A percentile compares a stretch with the other conserved stretches of the same genome.
These are phyloP conservation scores for Mesembrinibis cayennensis DNA, from an alignment of 2,113 vertebrate genomes.

Conservation along the genomic window DNA sequence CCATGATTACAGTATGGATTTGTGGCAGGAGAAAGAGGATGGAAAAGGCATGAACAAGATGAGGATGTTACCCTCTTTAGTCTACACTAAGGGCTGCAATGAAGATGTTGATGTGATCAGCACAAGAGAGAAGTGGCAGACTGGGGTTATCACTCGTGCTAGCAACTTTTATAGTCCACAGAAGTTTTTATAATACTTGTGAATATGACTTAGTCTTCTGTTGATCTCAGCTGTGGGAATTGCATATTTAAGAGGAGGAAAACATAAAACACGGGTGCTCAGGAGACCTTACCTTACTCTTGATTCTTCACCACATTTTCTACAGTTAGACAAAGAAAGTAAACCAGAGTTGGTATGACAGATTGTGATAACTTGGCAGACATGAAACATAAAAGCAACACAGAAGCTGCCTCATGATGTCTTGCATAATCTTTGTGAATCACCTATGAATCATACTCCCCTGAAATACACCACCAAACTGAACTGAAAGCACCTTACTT, in stretches of 20 bases:
- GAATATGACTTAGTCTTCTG: neutral
- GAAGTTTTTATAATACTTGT: neutral
- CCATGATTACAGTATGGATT: neutral
- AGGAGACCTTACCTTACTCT: neutral
- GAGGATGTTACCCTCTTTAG: neutral
- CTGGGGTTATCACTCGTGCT: neutral
- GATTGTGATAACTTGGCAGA: slow-evolving; percentile 32
- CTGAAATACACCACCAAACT: slow-evolving; percentile 7
- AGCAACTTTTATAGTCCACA: neutral
- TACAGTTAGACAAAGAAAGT: neutral
- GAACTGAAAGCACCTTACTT: neutral
- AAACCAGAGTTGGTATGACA: slow-evolving; percentile 14
- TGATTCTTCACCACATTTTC: slow-evolving; percentile 12
- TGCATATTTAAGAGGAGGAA: neutral
- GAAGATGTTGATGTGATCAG: neutral
- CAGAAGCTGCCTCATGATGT: slow-evolving; percentile 17
- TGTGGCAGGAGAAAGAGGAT: neutral
- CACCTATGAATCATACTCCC: slow-evolving; percentile 35
- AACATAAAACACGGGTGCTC: neutral
- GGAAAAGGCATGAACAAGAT: neutral
- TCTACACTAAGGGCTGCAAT: neutral
- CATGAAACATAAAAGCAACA: slow-evolving; percentile 15
- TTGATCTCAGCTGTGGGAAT: neutral
- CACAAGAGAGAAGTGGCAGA: neutral
- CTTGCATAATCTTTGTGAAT: slow-evolving; percentile 54